Evolutionary conservation across 2,797 vertebrate genomes (phyloP), one percentile per base, ranked within the genome.

Genomic region (Oreonectes daqikongensis): DNA sequence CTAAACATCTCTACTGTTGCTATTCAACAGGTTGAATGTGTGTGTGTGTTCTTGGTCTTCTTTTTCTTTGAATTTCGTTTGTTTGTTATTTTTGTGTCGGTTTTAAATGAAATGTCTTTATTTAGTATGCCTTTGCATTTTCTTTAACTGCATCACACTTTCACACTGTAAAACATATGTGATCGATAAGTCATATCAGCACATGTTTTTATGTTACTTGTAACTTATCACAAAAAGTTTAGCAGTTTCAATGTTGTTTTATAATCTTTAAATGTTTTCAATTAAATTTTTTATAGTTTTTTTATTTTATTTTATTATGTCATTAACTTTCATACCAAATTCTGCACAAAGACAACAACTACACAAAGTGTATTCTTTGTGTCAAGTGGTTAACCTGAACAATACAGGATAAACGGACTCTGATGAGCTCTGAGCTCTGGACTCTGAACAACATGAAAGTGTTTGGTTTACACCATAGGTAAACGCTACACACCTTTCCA

Each of bases 401-500:
- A 17, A 30, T 50, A 20, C 11, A 9, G 8, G 32, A 52, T 73
- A 26, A 22, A 61, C 9, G 63, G 44, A 22, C 57, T 30, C 18
- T 15, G 30, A 24, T 52, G 26, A 65, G 42, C 42, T 79, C n/a
- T n/a, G n/a, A n/a, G 17, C 35, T 79, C 3, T 2, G 8, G 22
- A 18, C n/a, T n/a, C n/a, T n/a, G 77, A 50, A 64, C 6, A 77
- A 50, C 28, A 35, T 48, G 35, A 52, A 40, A n/a, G 46, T 4
- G 4, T 30, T 79, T 48, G 44, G 69, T 74, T 53, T 70, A 71
- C 20, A 22, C 60, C 20, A 17, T 53, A 60, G 38, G 75, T 73
- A 84, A 81, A 77, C 15, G 7, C 12, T 66, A 72, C 75, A 73
- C 81, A 60, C 83, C 79, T 79, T 73, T 69, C 18, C 8, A 79